phyloP scores from a whole-genome alignment of 2,113 vertebrate genomes.

The Bettongia penicillata region DNA sequence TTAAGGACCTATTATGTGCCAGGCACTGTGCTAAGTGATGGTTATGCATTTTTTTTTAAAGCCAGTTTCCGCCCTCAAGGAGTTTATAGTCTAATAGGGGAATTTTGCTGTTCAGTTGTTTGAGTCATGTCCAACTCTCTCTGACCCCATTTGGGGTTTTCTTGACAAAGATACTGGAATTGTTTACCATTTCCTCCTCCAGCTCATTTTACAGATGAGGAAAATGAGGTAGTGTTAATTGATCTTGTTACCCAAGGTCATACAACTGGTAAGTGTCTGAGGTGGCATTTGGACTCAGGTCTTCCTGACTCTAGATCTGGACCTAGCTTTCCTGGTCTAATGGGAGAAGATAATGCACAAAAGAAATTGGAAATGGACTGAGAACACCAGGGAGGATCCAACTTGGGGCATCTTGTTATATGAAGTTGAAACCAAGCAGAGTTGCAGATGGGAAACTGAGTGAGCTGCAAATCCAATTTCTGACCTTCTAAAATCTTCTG shows the following conservation, averaged over 20 bases:
- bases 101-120: background rate
- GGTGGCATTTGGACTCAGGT: background rate
- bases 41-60: no score
- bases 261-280: background rate
- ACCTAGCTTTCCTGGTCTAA: background rate
- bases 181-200: background rate
- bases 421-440: background rate
- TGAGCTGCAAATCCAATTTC: background rate
- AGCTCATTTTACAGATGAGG: background rate
- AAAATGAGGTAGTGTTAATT: background rate
- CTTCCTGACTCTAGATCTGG: background rate
- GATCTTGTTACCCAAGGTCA: background rate
- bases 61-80: no score
- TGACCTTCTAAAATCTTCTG: background rate
- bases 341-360: background rate
- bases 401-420: background rate
- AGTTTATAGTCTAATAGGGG: background rate
- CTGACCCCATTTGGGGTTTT: background rate
- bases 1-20: background rate
- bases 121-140: background rate
- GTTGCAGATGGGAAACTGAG: background rate
- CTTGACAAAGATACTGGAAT: background rate
- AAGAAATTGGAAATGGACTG: background rate
- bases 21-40: background rate
- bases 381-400: background rate